Evolutionary conservation across 1,140 invertebrate species (phyloP).

Genomic region (Tetramorium parvispinum): DNA sequence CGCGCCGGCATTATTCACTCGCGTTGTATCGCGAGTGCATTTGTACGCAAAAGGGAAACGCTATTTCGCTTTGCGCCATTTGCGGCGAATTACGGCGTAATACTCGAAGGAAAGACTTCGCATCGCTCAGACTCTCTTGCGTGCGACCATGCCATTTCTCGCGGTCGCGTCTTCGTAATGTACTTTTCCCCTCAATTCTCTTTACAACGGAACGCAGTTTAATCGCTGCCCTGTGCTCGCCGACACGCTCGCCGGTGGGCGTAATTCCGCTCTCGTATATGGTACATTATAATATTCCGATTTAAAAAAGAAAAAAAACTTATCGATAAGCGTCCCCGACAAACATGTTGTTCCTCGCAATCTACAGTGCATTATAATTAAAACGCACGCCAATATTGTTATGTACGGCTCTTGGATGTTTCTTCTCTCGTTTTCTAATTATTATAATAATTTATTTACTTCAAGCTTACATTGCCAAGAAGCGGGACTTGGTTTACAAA

Average conservation of each 20-base stretch:
- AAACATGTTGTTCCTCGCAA: background rate
- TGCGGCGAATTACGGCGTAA: slow-evolving; percentile 19
- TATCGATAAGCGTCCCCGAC: background rate
- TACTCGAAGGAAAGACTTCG: slow-evolving; percentile 16
- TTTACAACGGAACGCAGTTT: slow-evolving; percentile 17
- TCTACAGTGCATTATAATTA: background rate
- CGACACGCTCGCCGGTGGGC: background rate
- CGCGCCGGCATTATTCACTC: slow-evolving; percentile 33
- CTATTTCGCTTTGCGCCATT: slow-evolving; percentile 28
- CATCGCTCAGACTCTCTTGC: background rate
- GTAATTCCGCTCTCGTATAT: background rate
- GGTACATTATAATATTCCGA: background rate
- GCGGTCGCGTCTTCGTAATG: slow-evolving; percentile 18
- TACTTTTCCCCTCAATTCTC: slow-evolving; percentile 18
- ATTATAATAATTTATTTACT: no score
- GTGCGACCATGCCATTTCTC: slow-evolving; percentile 21
- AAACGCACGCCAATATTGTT: background rate
- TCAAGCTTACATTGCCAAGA: no score
- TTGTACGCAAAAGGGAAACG: background rate
- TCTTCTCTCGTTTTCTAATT: background rate
- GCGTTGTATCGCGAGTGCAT: background rate
- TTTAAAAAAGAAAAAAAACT: no score
- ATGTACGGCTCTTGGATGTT: no score
- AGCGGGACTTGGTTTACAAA: no score
- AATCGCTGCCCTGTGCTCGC: background rate